Conservation (phyloP, 1,140 invertebrate genomes). For the Aphelinus atriplicis region DNA sequence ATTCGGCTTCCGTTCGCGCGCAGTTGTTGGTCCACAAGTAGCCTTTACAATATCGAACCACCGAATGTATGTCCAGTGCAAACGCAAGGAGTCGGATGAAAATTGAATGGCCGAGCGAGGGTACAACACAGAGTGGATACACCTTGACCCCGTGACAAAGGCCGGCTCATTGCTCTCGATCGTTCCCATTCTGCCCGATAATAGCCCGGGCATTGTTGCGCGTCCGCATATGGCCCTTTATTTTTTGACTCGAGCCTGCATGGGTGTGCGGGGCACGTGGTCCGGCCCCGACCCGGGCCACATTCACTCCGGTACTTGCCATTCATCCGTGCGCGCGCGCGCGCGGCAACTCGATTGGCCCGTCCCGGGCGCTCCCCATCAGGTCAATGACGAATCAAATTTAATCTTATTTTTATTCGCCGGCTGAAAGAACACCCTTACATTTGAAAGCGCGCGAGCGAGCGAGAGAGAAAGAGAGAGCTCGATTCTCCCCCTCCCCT, state of each 20-base stretch:
- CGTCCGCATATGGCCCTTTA: slow-evolving; percentile 33
- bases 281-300: not conserved
- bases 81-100: too few relatives aligned
- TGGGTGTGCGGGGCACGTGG: not conserved
- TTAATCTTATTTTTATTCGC: slow-evolving; percentile 41
- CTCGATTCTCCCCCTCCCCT: not conserved
- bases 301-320: slow-evolving; percentile 11
- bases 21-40: too few relatives aligned
- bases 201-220: slow-evolving; percentile 30
- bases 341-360: not conserved
- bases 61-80: too few relatives aligned
- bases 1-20: too few relatives aligned
- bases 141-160: slow-evolving; percentile 30
- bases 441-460: not conserved
- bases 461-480: not conserved
- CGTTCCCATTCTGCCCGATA: slow-evolving; percentile 25
- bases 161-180: slow-evolving; percentile 25
- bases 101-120: too few relatives aligned
- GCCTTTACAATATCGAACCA: too few relatives aligned
- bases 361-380: not conserved
- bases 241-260: slow-evolving; percentile 12
- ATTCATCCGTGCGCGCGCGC: not conserved
- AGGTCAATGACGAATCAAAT: slow-evolving; percentile 39
- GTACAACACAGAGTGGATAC: too few relatives aligned
- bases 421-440: slow-evolving; percentile 34